phyloP scores from a whole-genome alignment of 1,140 invertebrate species.

The Bombus fervidus region DNA sequence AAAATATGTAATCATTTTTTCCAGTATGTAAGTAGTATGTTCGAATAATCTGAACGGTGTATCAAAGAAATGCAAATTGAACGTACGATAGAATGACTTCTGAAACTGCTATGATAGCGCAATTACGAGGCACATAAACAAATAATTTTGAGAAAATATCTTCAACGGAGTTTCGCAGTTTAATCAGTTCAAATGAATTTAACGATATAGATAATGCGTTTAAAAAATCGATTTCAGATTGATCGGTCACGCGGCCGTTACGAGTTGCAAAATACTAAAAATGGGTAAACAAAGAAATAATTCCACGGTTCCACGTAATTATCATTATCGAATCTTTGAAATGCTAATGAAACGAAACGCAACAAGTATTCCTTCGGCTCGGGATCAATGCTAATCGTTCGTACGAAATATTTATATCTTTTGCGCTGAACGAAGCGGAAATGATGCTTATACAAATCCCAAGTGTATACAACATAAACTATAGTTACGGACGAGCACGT shows the following conservation, averaged over 20 bases:
- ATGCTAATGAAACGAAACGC: constrained; percentile 1
- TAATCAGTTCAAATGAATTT: background rate
- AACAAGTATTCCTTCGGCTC: constrained; percentile 7
- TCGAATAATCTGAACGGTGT: background rate
- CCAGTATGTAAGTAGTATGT: too few species aligned
- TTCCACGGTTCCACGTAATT: background rate
- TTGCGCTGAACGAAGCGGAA: background rate
- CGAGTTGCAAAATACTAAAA: background rate
- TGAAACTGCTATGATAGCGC: background rate
- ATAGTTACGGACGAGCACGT: background rate
- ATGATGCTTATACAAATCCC: constrained; percentile 18
- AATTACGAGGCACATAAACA: background rate
- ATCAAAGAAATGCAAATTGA: background rate
- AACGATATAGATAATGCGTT: background rate
- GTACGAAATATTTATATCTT: constrained; percentile 1
- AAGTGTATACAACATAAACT: constrained; percentile 19
- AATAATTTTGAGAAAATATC: background rate
- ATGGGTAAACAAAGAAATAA: background rate
- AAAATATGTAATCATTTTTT: background rate
- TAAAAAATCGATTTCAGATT: background rate
- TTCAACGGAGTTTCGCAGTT: background rate
- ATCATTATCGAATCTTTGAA: background rate
- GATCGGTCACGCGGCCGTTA: background rate
- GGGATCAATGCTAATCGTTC: constrained; percentile 13
- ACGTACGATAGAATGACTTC: background rate